phyloP scores from a whole-genome alignment of 2,888 invertebrate genomes.

The Alloplasta piceator region DNA sequence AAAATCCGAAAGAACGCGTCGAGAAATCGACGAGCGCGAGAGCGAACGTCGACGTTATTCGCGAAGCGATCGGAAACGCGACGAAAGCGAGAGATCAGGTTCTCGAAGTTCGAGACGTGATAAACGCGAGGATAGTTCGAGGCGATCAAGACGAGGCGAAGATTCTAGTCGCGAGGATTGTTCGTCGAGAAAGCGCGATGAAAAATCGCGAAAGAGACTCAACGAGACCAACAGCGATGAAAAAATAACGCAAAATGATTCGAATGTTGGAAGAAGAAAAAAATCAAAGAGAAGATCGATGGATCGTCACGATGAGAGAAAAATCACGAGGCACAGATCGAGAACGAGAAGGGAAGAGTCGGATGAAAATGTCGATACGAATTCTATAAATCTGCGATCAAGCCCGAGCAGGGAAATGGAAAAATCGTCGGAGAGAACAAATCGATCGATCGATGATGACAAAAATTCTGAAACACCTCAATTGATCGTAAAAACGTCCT shows the following conservation, averaged over 20 bases:
- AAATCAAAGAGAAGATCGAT: constrained; percentile 42
- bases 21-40: constrained; percentile 40
- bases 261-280: constrained; percentile 53
- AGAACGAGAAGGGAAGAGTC: constrained; percentile 59
- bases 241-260: constrained; percentile 44
- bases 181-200: constrained; percentile 41
- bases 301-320: constrained; percentile 24
- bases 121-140: constrained; percentile 38
- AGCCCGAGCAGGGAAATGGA: constrained; percentile 20
- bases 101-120: constrained; percentile 64
- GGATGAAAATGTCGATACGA: constrained; percentile 60
- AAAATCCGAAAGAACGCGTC: constrained; percentile 59
- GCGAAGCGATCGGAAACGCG: constrained; percentile 54
- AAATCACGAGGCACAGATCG: constrained; percentile 3
- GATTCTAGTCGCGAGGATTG: constrained; percentile 20
- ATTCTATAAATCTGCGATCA: constrained; percentile 44
- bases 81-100: constrained; percentile 61
- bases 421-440: constrained; percentile 13
- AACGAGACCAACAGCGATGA: constrained; percentile 52
- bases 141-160: constrained; percentile 46
- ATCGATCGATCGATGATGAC: not conserved
- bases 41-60: constrained; percentile 53
- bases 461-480: not conserved
- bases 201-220: constrained; percentile 51
- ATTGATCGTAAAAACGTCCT: not conserved